Evolutionary conservation across 2,888 invertebrate genomes (phyloP).

Genomic region (Autographa pulchrina): DNA sequence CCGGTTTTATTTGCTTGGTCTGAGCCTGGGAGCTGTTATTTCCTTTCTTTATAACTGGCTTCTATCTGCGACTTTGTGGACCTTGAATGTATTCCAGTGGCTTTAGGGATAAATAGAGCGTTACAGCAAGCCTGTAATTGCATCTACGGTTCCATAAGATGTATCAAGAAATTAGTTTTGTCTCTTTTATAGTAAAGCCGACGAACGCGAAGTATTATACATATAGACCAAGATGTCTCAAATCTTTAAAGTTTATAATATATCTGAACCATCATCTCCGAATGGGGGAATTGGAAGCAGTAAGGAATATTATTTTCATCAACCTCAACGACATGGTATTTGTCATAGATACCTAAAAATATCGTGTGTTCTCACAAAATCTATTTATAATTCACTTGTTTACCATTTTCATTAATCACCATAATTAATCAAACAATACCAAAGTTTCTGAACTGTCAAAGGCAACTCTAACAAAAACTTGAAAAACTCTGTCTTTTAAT

Average conservation of each 20-base stretch:
- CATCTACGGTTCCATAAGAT: not conserved
- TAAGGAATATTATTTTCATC: not conserved
- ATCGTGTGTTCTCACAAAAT: not conserved
- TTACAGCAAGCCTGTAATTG: slow-evolving; percentile 4
- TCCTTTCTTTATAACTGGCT: not conserved
- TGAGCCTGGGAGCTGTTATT: slow-evolving; percentile 2
- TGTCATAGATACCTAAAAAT: not conserved
- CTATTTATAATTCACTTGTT: not conserved
- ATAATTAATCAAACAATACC: not conserved
- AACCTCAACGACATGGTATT: not conserved
- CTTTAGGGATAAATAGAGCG: not conserved
- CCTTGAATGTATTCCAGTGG: not conserved
- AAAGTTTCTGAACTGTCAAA: not conserved
- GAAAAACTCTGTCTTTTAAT: not conserved
- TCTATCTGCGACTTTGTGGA: not conserved
- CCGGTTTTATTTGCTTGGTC: slow-evolving; percentile 44
- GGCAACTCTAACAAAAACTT: slow-evolving; percentile 7
- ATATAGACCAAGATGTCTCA: no score
- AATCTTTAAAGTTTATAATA: no score
- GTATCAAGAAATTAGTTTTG: not conserved
- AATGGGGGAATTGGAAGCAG: not conserved
- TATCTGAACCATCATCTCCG: not conserved
- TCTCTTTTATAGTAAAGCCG: no score
- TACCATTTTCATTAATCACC: not conserved
- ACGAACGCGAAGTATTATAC: no score